A percentile compares a stretch with the other conserved stretches of the same genome.
phyloP scores from a whole-genome alignment of 2,113 vertebrate species.

The Odobenus rosmarus region DNA sequence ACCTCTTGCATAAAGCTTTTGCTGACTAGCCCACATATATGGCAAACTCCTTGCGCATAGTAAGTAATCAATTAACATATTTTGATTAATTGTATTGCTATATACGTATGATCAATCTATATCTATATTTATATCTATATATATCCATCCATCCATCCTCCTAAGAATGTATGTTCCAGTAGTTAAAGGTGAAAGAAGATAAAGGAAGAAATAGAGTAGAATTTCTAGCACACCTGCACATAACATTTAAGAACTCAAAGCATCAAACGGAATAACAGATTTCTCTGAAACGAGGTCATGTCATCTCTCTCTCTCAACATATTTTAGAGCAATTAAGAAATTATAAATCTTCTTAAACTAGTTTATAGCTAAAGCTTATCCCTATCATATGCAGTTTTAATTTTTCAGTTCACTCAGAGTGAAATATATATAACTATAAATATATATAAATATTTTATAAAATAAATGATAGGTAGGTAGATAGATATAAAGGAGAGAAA shows the following conservation, averaged over 20 bases:
- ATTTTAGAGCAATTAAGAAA: constrained; percentile 28
- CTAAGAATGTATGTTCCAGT: neutral
- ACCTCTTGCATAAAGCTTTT: neutral
- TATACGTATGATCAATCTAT: neutral
- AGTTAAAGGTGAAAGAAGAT: constrained; percentile 31
- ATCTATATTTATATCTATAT: neutral
- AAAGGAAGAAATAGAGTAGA: neutral
- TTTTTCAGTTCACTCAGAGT: neutral
- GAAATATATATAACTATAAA: neutral
- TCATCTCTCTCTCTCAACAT: neutral
- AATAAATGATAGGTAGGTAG: neutral
- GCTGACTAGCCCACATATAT: neutral
- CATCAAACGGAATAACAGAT: neutral
- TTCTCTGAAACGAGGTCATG: constrained; percentile 5
- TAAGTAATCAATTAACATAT: neutral
- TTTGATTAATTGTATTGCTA: neutral
- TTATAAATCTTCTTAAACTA: constrained; percentile 7
- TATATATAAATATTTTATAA: neutral
- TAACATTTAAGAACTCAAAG: neutral
- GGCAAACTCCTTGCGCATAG: neutral
- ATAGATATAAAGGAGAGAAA: neutral
- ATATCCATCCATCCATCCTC: neutral
- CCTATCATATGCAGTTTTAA: neutral
- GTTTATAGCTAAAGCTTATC: constrained; percentile 17
- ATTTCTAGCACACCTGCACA: neutral